Conservation (phyloP, 2,797 vertebrate genomes). For the Cetoscarus ocellatus region DNA sequence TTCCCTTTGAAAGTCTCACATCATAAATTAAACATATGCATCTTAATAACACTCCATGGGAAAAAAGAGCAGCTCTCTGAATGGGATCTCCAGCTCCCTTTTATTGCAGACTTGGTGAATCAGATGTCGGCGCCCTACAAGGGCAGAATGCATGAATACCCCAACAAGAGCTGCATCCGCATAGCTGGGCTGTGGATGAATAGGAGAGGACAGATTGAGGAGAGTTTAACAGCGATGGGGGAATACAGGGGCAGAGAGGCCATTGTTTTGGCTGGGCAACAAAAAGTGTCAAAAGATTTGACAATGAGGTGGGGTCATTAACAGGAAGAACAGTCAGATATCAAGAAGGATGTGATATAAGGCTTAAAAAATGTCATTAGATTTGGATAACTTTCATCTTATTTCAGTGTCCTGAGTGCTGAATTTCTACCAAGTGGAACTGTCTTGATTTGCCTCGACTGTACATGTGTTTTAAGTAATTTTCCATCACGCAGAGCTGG, state of each 20-base stretch:
- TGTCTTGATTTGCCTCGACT: no score
- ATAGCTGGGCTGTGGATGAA: constrained; percentile 50
- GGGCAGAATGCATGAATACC: constrained; percentile 51
- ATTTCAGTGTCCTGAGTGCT: background rate
- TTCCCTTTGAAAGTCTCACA: constrained; percentile 68
- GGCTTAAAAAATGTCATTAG: constrained; percentile 42
- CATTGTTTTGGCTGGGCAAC: constrained; percentile 63
- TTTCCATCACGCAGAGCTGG: no score
- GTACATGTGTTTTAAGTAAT: no score
- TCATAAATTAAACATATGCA: constrained; percentile 79
- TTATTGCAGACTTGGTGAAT: constrained; percentile 46
- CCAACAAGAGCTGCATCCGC: constrained; percentile 56
- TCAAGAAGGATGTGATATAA: constrained; percentile 64
- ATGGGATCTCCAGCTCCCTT: constrained; percentile 41
- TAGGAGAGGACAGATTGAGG: constrained; percentile 76
- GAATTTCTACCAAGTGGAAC: no score
- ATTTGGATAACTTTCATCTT: constrained; percentile 25
- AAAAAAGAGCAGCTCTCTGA: constrained; percentile 43
- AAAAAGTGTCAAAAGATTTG: constrained; percentile 59
- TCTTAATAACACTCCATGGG: constrained; percentile 67
- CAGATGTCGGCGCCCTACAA: constrained; percentile 42
- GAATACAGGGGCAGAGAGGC: constrained; percentile 46
- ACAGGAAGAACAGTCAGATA: constrained; percentile 36
- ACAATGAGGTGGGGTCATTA: constrained; percentile 43
- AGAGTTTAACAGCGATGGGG: constrained; percentile 28